Percentiles rank a stretch among this genome's conserved stretches.
These are phyloP conservation scores for Pocillopora damicornis DNA, from an alignment of 64 coral and sea anemone genomes.

Conservation along the genomic window DNA sequence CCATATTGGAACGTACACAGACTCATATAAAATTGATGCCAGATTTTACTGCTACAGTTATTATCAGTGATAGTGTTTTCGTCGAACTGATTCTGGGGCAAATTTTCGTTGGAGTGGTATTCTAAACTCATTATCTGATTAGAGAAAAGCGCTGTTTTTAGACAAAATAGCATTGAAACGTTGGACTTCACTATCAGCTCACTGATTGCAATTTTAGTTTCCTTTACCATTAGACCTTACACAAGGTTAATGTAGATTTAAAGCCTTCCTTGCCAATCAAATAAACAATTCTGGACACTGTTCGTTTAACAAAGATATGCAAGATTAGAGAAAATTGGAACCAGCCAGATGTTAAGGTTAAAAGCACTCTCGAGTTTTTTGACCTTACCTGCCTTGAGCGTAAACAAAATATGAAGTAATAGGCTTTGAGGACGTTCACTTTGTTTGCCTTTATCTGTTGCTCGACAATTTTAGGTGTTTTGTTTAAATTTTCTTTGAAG, in stretches of 20 bases:
- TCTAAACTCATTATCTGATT: too few species aligned
- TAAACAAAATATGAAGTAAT: conserved; percentile 38
- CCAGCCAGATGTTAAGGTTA: neutral
- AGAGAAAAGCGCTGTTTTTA: too few species aligned
- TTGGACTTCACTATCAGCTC: too few species aligned
- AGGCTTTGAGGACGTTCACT: neutral
- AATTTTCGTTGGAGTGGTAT: too few species aligned
- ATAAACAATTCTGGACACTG: neutral
- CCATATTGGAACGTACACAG: too few species aligned
- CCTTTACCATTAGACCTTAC: too few species aligned
- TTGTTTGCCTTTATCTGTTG: neutral
- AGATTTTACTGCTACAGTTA: too few species aligned
- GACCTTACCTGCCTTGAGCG: conserved; percentile 27
- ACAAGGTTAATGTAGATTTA: neutral
- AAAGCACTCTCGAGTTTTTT: conserved; percentile 13
- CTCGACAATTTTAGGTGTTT: neutral
- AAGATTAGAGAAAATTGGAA: neutral
- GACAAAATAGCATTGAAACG: too few species aligned
- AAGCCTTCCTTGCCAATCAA: neutral
- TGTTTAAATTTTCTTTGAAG: neutral
- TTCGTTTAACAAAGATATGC: neutral
- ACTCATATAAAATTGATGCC: too few species aligned
- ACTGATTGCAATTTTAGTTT: too few species aligned
- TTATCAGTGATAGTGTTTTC: too few species aligned
- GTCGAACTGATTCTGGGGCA: too few species aligned